Conservation (phyloP, 2,888 invertebrate genomes). For the Microdon myrmicae region DNA sequence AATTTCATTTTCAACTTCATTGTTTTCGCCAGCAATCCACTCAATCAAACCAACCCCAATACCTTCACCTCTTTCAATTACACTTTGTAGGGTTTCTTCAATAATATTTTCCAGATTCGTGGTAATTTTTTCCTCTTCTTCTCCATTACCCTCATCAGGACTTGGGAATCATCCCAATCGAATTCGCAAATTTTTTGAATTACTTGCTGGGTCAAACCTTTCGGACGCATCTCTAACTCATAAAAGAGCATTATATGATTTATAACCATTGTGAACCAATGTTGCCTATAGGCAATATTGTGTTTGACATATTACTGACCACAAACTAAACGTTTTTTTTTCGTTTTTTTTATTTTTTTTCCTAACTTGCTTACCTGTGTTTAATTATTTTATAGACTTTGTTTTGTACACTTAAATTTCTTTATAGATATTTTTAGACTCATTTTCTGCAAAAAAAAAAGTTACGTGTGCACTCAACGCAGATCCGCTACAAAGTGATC, state of each 20-base stretch:
- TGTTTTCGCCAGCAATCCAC: slow-evolving; percentile 14
- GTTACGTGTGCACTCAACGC: no score
- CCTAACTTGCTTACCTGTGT: no score
- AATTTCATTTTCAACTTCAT: slow-evolving; percentile 8
- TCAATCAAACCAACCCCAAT: slow-evolving; percentile 15
- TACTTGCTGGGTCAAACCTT: slow-evolving; percentile 6
- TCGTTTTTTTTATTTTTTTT: no score
- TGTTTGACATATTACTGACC: slow-evolving; percentile 5
- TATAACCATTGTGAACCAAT: slow-evolving; percentile 3
- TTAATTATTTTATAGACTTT: no score
- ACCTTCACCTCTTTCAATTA: slow-evolving; percentile 10
- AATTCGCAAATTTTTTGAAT: slow-evolving; percentile 9
- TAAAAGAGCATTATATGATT: slow-evolving; percentile 5
- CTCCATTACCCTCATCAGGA: slow-evolving; percentile 5
- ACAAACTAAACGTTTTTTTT: slow-evolving; percentile 2
- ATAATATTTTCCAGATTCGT: no score
- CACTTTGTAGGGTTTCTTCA: no score
- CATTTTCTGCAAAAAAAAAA: no score
- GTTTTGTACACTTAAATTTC: no score
- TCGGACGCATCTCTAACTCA: background rate
- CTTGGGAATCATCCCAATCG: background rate
- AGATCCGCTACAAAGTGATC: no score
- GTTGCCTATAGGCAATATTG: slow-evolving; percentile 4
- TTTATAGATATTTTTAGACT: no score
- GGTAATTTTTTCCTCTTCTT: no score